phyloP scores from a whole-genome alignment of 1,140 invertebrate species.

The Aphelinus atriplicis region DNA sequence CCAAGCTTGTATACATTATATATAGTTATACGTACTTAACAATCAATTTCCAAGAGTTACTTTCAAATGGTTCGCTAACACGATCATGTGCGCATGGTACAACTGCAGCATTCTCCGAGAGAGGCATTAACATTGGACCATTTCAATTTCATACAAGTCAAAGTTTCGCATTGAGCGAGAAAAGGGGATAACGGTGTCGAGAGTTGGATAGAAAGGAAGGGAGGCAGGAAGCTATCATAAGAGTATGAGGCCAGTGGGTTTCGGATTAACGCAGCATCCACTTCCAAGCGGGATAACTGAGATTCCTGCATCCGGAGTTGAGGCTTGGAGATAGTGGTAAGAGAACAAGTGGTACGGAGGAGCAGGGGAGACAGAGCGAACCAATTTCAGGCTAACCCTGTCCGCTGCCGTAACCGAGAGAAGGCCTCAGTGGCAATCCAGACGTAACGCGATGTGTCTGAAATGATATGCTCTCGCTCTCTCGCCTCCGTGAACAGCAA shows the following conservation, averaged over 20 bases:
- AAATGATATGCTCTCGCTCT: neutral
- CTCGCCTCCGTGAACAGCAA: conserved; percentile 15
- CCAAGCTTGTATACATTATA: too few species aligned
- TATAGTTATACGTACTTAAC: too few species aligned
- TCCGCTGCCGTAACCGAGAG: conserved; percentile 49
- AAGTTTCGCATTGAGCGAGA: neutral
- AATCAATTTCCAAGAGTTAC: too few species aligned
- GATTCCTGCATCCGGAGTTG: conserved; percentile 49
- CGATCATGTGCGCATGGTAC: too few species aligned
- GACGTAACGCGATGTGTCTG: conserved; percentile 28
- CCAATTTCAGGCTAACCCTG: conserved; percentile 52
- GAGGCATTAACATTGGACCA: conserved; percentile 1
- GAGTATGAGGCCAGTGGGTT: conserved; percentile 28
- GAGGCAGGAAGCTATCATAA: conserved; percentile 14
- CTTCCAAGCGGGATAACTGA: conserved; percentile 51
- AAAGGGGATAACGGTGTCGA: conserved; percentile 18
- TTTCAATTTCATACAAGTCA: conserved; percentile 24
- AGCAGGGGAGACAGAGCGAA: conserved; percentile 14
- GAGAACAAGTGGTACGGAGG: neutral
- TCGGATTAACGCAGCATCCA: conserved; percentile 17
- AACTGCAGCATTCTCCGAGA: neutral
- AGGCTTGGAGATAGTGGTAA: conserved; percentile 3
- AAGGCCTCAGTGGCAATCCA: conserved; percentile 44
- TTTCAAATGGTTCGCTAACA: too few species aligned
- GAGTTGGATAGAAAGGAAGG: neutral